Percentiles rank a stretch among this genome's conserved stretches.
These are phyloP conservation scores for Phallusia fumigata DNA, from an alignment of 23 tunicate species.

Conservation along the genomic window DNA sequence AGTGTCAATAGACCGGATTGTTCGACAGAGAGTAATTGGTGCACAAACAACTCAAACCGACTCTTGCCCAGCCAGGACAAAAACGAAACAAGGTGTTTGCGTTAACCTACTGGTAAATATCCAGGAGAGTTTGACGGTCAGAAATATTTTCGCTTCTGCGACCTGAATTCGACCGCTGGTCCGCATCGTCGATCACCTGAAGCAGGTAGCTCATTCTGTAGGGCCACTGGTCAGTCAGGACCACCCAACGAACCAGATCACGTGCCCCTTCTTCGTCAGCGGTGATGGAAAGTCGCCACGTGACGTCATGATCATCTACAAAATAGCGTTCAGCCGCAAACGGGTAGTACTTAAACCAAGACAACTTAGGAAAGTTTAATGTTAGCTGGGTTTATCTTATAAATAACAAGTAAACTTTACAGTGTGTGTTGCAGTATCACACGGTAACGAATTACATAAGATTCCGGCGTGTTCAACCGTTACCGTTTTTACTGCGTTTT, in stretches of 20 bases:
- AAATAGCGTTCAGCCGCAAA: neutral
- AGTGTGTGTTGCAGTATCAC: no score
- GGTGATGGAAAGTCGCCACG: conserved; percentile 24
- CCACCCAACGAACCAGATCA: conserved; percentile 74
- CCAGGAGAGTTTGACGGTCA: conserved; percentile 30
- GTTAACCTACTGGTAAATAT: conserved; percentile 52
- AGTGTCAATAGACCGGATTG: no score
- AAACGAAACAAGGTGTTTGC: no score
- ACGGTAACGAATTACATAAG: no score
- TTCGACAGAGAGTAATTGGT: no score
- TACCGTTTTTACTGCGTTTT: no score
- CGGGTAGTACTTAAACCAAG: neutral
- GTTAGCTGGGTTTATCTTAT: no score
- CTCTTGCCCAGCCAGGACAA: no score
- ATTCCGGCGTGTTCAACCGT: no score
- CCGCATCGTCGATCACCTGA: conserved; percentile 90
- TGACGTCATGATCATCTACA: neutral
- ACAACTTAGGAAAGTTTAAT: no score
- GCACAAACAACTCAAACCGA: no score
- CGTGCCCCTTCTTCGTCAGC: conserved; percentile 22
- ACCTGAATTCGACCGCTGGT: conserved; percentile 42
- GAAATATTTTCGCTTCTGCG: conserved; percentile 27
- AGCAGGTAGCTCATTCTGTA: conserved; percentile 76
- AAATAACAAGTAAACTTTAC: no score
- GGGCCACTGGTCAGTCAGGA: conserved; percentile 92